Evolutionary conservation across 1,140 invertebrate genomes (phyloP), one percentile per base, ranked within the genome.

Genomic region (Halotydeus destructor): DNA sequence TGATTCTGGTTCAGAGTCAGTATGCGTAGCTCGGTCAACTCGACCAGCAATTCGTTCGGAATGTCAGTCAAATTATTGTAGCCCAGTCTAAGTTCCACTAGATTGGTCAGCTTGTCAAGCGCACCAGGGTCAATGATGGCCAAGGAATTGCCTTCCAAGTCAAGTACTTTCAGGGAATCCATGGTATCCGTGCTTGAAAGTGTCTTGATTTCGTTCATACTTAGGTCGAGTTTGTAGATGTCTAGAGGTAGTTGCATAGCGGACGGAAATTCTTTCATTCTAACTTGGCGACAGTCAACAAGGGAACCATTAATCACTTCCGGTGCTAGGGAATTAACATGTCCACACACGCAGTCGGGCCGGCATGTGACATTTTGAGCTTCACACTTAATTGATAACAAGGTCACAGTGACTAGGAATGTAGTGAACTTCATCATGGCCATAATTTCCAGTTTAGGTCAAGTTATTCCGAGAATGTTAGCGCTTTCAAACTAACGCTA

Each of bases 71-170:
- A 65, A 45, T 76, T 63, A 62, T 89, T 89, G 48, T 75, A 66
- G 23, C 78, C 81, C 3, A 89, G 62, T 58, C 88, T 81, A 52
- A 89, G 62, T 57, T 85, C 82, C 25, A 86, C 74, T 30, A 86
- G 69, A 61, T 88, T 88, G 31, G 77, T 81, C 3, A 86, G 64
- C 14, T 78, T 76, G 47, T 70, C 69, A 54, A 88, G 76, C 3
- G 83, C 81, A 41, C 71, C 61, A 35, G 3, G 4, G 12, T 21
- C 34, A 9, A 44, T 32, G 9, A 12, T 1, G 6, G 27, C 21
- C 8, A 44, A n/a, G 8, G 11, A 9, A 40, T 44, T 44, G 14
- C 22, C 23, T 4, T 21, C 21, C 37, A 44, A 24, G 14, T 9
- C 14, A 4, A 44, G 14, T 3, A 24, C 23, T n/a, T 4, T 23